Evolutionary conservation across 1,140 invertebrate genomes (phyloP).

Genomic region (Brachionus plicatilis): DNA sequence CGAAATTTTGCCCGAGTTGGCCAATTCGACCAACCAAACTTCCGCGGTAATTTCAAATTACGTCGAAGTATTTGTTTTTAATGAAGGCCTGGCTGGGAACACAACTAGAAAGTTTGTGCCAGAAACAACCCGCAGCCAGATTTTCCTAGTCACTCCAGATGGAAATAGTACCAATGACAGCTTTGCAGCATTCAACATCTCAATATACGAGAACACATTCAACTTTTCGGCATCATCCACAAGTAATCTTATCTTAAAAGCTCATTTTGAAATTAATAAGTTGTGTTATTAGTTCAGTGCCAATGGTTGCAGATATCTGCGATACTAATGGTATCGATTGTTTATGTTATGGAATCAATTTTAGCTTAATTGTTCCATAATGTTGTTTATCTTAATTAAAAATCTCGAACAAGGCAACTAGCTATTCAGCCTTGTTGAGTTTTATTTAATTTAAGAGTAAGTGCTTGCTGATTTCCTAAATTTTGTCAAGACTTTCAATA

Average conservation of each 20-base stretch:
- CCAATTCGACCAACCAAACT: neutral
- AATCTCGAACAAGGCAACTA: neutral
- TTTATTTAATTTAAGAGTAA: neutral
- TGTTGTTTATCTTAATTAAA: slow-evolving; percentile 3
- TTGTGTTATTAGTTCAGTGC: neutral
- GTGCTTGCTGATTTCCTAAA: neutral
- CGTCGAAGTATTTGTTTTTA: neutral
- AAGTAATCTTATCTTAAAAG: neutral
- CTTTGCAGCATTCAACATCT: neutral
- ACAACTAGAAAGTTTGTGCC: neutral
- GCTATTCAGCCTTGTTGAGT: neutral
- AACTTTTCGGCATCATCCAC: neutral
- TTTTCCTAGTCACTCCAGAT: neutral
- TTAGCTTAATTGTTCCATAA: slow-evolving; percentile 1
- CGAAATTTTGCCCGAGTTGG: neutral
- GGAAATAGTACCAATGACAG: neutral
- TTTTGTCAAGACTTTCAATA: neutral
- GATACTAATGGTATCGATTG: neutral
- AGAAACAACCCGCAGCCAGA: neutral
- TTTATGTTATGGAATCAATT: neutral
- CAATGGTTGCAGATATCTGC: neutral
- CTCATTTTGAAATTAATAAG: neutral
- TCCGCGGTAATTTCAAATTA: slow-evolving; percentile 8
- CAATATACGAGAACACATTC: neutral
- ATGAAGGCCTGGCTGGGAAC: neutral